Conservation (phyloP, 2,888 invertebrate genomes). For the Drosophila aldrichi region DNA sequence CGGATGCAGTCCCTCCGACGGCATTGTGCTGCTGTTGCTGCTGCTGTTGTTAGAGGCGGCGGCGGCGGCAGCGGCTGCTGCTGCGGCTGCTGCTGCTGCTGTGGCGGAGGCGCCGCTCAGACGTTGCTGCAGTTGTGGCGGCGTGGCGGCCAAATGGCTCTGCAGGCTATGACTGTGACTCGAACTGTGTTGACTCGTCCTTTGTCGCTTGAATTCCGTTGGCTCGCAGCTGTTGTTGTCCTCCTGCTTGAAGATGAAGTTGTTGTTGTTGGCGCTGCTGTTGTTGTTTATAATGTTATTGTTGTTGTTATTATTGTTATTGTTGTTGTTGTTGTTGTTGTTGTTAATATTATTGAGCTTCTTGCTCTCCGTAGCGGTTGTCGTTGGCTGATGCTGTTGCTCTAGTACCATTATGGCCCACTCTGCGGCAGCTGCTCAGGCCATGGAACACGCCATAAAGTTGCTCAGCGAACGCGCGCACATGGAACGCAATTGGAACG, state of each 20-base stretch:
- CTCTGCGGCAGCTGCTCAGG: slow-evolving; percentile 44
- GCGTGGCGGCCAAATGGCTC: slow-evolving; percentile 43
- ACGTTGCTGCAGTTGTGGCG: slow-evolving; percentile 53
- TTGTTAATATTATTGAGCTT: slow-evolving; percentile 28
- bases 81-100: slow-evolving; percentile 11
- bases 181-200: slow-evolving; percentile 42
- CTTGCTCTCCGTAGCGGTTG: slow-evolving; percentile 18
- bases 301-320: slow-evolving; percentile 10
- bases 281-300: slow-evolving; percentile 23
- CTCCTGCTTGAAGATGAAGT: slow-evolving; percentile 48
- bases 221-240: slow-evolving; percentile 39
- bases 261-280: slow-evolving; percentile 34
- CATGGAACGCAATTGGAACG: slow-evolving; percentile 1
- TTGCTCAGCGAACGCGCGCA: slow-evolving; percentile 10
- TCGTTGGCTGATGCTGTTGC: slow-evolving; percentile 60
- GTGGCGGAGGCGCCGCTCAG: slow-evolving; percentile 35
- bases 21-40: slow-evolving; percentile 52
- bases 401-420: slow-evolving; percentile 82
- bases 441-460: slow-evolving; percentile 44
- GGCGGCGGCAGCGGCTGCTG: slow-evolving; percentile 11
- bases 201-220: slow-evolving; percentile 40
- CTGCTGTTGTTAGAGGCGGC: slow-evolving; percentile 12
- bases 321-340: slow-evolving; percentile 16
- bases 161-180: slow-evolving; percentile 27
- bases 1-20: slow-evolving; percentile 84